These are phyloP conservation scores for Euspilapteryx auroguttella DNA, from an alignment of 2,888 invertebrate species.

Conservation along the genomic window DNA sequence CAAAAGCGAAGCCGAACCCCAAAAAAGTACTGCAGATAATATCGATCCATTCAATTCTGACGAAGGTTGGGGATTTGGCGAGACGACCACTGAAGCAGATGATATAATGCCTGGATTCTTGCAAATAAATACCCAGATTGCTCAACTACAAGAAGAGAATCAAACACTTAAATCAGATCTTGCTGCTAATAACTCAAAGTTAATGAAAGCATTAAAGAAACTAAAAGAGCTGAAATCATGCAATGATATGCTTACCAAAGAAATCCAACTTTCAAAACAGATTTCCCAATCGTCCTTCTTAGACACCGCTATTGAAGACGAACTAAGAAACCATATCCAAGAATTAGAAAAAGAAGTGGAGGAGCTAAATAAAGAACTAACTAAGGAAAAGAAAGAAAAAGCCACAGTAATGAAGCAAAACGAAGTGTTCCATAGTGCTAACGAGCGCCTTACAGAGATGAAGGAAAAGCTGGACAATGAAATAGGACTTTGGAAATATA, in stretches of 20 bases:
- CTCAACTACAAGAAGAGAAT: slow-evolving; percentile 60
- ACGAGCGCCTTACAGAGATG: slow-evolving; percentile 76
- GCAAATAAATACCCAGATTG: slow-evolving; percentile 62
- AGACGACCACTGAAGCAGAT: slow-evolving; percentile 21
- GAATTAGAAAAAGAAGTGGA: slow-evolving; percentile 66
- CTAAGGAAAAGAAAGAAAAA: slow-evolving; percentile 68
- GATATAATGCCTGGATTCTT: slow-evolving; percentile 41
- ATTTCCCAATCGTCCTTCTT: slow-evolving; percentile 63
- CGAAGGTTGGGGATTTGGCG: slow-evolving; percentile 46
- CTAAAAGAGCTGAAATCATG: slow-evolving; percentile 79
- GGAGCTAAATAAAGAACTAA: slow-evolving; percentile 60
- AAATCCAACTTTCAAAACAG: slow-evolving; percentile 54
- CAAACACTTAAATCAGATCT: slow-evolving; percentile 64
- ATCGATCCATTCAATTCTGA: slow-evolving; percentile 44
- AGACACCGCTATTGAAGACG: slow-evolving; percentile 79
- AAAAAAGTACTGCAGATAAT: slow-evolving; percentile 10
- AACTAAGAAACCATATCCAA: slow-evolving; percentile 69
- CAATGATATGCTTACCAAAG: slow-evolving; percentile 62
- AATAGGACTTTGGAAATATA: slow-evolving; percentile 70
- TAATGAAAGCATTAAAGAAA: slow-evolving; percentile 79
- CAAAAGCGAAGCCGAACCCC: slow-evolving; percentile 18
- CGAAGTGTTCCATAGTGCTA: slow-evolving; percentile 73
- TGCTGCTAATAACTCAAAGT: slow-evolving; percentile 67
- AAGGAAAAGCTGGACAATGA: slow-evolving; percentile 82
- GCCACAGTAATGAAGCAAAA: slow-evolving; percentile 69